These are phyloP conservation scores for Blastobasis adustella DNA, from an alignment of 2,888 invertebrate species.

Conservation along the genomic window DNA sequence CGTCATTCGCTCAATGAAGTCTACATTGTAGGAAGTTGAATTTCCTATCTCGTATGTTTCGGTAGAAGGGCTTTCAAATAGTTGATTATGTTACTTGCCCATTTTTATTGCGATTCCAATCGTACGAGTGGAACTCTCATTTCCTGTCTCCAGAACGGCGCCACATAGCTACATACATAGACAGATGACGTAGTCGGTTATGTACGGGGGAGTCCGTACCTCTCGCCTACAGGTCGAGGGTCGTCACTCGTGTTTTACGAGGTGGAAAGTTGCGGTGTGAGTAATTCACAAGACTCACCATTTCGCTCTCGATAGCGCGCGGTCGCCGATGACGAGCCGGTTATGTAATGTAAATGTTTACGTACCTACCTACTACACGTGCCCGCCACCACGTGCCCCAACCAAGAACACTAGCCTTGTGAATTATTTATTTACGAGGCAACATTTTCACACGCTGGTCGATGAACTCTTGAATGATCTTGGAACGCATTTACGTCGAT, in stretches of 20 bases:
- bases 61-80: conserved; percentile 11
- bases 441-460: conserved; percentile 75
- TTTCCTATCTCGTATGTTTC: conserved; percentile 10
- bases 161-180: no score
- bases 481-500: conserved; percentile 67
- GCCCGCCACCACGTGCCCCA: conserved; percentile 65
- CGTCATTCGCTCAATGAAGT: conserved; percentile 25
- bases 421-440: conserved; percentile 75
- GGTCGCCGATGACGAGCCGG: conserved; percentile 67
- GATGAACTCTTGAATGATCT: conserved; percentile 67
- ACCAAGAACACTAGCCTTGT: conserved; percentile 73
- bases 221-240: not conserved
- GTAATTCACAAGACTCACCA: conserved; percentile 46
- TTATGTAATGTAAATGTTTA: conserved; percentile 74
- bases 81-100: not conserved
- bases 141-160: no score
- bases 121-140: no score
- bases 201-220: no score
- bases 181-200: no score
- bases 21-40: conserved; percentile 13
- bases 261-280: conserved; percentile 10
- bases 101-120: no score
- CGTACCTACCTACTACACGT: conserved; percentile 70
- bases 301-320: conserved; percentile 61
- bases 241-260: conserved; percentile 11